A percentile compares a stretch with the other conserved stretches of the same genome.
These are phyloP conservation scores for Drosophila kepulauana DNA, from an alignment of 1,140 invertebrate genomes.

Conservation along the genomic window DNA sequence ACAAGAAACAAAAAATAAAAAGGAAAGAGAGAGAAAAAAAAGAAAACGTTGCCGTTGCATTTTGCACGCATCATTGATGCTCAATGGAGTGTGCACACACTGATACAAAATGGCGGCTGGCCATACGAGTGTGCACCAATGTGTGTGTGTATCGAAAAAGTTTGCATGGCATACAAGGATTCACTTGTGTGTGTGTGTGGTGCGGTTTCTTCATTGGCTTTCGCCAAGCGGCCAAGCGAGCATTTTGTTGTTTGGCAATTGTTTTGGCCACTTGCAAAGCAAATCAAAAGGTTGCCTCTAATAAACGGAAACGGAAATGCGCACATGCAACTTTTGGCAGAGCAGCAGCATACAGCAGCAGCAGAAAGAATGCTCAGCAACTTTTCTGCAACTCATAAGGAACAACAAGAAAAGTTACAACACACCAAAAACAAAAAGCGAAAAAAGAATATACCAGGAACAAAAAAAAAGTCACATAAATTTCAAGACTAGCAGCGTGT, in stretches of 20 bases:
- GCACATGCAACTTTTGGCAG: constrained; percentile 70
- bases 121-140: constrained; percentile 30
- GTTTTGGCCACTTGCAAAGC: constrained; percentile 72
- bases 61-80: constrained; percentile 82
- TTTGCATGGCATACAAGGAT: constrained; percentile 57
- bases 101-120: constrained; percentile 78
- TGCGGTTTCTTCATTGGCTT: constrained; percentile 45
- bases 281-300: constrained; percentile 76
- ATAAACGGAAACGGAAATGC: constrained; percentile 78
- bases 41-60: constrained; percentile 78
- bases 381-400: constrained; percentile 37
- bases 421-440: constrained; percentile 6
- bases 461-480: constrained; percentile 61
- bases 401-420: constrained; percentile 9
- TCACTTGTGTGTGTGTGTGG: constrained; percentile 46
- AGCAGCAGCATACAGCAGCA: background rate
- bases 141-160: constrained; percentile 59
- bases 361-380: constrained; percentile 50
- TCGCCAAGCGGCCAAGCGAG: constrained; percentile 19
- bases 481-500: constrained; percentile 47
- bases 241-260: constrained; percentile 73
- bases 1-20: too few species aligned
- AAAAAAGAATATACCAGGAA: constrained; percentile 3
- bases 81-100: constrained; percentile 82
- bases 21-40: background rate